Evolutionary conservation across 2,113 vertebrate genomes (phyloP).

Genomic region (Forbesichthys agassizii): DNA sequence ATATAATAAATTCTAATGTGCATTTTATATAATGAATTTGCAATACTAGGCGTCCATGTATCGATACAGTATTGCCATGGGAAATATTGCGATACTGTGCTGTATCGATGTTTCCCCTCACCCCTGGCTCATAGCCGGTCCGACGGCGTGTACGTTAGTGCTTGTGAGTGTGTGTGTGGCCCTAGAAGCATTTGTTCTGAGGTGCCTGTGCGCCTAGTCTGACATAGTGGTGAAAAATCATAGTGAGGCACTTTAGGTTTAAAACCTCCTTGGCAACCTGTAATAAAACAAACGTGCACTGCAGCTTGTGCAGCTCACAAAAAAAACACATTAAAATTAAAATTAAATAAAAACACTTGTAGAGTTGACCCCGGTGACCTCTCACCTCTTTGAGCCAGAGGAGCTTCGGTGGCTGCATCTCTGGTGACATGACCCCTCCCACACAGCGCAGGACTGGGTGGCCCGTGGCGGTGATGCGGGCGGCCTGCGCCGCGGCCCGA

Average conservation of each 20-base stretch:
- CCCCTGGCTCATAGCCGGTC: too few relatives aligned
- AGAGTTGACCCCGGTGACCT: slow-evolving; percentile 56
- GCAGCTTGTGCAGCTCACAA: not conserved
- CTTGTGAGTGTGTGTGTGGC: too few relatives aligned
- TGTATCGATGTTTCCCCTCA: too few relatives aligned
- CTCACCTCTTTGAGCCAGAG: slow-evolving; percentile 96
- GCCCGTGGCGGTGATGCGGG: slow-evolving; percentile 81
- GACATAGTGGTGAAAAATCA: too few relatives aligned
- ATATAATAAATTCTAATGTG: too few relatives aligned
- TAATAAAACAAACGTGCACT: not conserved
- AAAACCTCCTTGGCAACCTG: not conserved
- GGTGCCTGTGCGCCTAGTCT: too few relatives aligned
- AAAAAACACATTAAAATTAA: not conserved
- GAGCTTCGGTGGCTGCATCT: slow-evolving; percentile 97
- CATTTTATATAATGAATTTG: too few relatives aligned
- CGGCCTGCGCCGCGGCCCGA: slow-evolving; percentile 84
- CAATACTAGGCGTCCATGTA: too few relatives aligned
- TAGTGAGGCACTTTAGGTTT: not conserved
- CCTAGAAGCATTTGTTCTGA: too few relatives aligned
- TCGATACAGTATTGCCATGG: too few relatives aligned
- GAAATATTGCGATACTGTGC: too few relatives aligned
- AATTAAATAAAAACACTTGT: not conserved
- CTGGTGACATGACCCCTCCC: slow-evolving; percentile 93
- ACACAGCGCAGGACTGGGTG: slow-evolving; percentile 83
- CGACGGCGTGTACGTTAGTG: too few relatives aligned